Evolutionary conservation across 2,113 vertebrate genomes (phyloP).

Genomic region (Dasyprocta punctata): DNA sequence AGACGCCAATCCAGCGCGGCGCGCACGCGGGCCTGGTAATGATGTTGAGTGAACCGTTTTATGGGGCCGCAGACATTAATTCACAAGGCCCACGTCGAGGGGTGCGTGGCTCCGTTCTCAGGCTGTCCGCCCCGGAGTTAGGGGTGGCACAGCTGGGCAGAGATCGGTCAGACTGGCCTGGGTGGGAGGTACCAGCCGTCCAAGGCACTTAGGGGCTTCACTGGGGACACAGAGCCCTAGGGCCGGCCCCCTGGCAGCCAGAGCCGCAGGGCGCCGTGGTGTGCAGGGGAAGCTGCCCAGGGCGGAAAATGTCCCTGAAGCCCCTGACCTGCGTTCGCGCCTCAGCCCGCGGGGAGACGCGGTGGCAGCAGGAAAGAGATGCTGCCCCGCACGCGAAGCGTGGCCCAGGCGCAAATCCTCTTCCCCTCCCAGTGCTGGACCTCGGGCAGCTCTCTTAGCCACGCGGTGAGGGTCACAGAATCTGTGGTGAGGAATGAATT

Average conservation of each 20-base stretch:
- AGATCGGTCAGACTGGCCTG: no score
- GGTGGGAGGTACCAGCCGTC: no score
- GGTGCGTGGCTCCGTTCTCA: rapidly evolving
- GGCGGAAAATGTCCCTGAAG: background rate
- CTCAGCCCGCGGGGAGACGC: background rate
- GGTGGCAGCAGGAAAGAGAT: background rate
- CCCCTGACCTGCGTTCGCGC: background rate
- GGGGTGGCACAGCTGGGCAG: background rate
- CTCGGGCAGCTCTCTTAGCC: no score
- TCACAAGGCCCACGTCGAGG: rapidly evolving
- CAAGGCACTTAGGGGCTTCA: no score
- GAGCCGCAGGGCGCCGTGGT: rapidly evolving
- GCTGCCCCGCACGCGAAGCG: background rate
- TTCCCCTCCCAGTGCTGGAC: background rate
- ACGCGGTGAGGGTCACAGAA: background rate
- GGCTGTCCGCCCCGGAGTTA: background rate
- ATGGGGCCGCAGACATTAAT: background rate
- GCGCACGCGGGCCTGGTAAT: background rate
- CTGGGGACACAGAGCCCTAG: background rate
- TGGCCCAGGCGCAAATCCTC: background rate
- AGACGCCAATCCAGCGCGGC: slow-evolving; percentile 65
- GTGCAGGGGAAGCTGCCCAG: background rate
- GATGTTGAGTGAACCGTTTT: slow-evolving; percentile 71
- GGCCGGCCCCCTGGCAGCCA: background rate
- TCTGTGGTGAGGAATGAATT: background rate